These are phyloP conservation scores for Eurytoma adleriae DNA, from an alignment of 2,888 invertebrate genomes.

Conservation along the genomic window DNA sequence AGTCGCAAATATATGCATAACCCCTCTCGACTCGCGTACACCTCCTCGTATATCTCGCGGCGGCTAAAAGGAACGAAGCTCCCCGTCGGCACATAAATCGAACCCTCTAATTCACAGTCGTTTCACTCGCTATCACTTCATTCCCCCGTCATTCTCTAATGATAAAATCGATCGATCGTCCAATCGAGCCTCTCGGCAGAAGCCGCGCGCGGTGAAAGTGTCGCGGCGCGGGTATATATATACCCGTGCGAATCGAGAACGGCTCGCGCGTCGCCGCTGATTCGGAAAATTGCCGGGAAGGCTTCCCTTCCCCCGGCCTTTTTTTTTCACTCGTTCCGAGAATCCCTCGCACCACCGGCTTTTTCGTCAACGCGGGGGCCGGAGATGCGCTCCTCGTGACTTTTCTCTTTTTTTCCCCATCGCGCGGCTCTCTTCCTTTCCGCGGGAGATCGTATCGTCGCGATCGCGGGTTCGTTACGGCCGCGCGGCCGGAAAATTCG, in stretches of 20 bases:
- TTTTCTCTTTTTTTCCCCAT: slow-evolving; percentile 6
- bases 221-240: neutral
- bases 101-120: too few relatives aligned
- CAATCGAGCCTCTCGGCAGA: neutral
- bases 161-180: slow-evolving; percentile 37
- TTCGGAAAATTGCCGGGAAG: slow-evolving; percentile 39
- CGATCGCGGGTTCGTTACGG: too few relatives aligned
- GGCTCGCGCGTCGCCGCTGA: slow-evolving; percentile 19
- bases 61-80: too few relatives aligned
- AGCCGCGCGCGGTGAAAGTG: slow-evolving; percentile 44
- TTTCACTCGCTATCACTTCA: too few relatives aligned
- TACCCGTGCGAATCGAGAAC: slow-evolving; percentile 14
- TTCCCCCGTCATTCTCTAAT: slow-evolving; percentile 17
- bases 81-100: neutral
- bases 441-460: too few relatives aligned
- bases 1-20: too few relatives aligned
- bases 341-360: slow-evolving; percentile 11
- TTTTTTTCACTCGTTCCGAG: slow-evolving; percentile 1
- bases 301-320: neutral
- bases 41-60: too few relatives aligned
- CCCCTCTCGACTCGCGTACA: too few relatives aligned
- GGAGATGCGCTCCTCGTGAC: slow-evolving; percentile 22
- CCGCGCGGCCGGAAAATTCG: too few relatives aligned
- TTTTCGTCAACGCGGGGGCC: neutral
- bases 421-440: too few relatives aligned